These are phyloP conservation scores for Trichosurus vulpecula DNA, from an alignment of 2,797 vertebrate genomes.

Conservation along the genomic window DNA sequence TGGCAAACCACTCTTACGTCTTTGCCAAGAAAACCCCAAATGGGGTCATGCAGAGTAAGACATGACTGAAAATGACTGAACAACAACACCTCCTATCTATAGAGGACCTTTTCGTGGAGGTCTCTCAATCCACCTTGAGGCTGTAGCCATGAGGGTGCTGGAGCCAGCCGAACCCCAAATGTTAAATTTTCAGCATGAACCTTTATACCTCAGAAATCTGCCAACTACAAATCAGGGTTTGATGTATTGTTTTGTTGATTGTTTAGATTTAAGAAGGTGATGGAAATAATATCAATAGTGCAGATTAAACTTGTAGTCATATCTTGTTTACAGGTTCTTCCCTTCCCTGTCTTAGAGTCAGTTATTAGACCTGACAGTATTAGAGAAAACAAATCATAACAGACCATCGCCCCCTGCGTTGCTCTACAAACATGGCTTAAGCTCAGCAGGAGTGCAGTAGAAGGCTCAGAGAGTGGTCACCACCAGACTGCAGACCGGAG, in stretches of 20 bases:
- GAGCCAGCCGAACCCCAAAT: not conserved
- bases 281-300: not conserved
- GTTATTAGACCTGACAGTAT: not conserved
- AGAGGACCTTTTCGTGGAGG: not conserved
- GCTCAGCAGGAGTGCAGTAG: not conserved
- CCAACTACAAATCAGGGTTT: not conserved
- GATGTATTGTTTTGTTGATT: not conserved
- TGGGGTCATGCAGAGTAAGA: not conserved
- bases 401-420: not conserved
- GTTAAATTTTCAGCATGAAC: not conserved
- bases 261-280: not conserved
- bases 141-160: not conserved
- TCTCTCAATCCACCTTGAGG: not conserved
- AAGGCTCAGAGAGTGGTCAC: not conserved
- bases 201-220: not conserved
- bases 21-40: not conserved
- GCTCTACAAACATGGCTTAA: not conserved
- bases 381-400: not conserved
- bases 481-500: not conserved
- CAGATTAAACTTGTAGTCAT: not conserved
- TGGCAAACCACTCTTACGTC: not conserved
- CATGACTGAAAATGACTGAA: not conserved
- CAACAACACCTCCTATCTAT: not conserved
- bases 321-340: not conserved
- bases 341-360: not conserved